Base-by-base conservation (phyloP, 2,113 vertebrate genomes). In the Gila orcuttii region DNA sequence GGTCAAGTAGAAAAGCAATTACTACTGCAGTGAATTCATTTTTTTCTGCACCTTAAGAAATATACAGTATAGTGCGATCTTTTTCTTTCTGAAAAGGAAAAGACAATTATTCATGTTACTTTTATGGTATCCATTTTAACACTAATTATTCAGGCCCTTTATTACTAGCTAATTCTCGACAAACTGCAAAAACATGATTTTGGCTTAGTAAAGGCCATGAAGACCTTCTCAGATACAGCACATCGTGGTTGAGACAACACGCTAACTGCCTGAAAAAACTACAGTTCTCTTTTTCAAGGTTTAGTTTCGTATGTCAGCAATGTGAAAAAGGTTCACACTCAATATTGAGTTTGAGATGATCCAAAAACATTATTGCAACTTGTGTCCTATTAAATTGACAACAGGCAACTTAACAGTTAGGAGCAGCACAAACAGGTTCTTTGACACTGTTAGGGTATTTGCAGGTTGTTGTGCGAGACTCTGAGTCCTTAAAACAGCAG, bases 371-470 rank as follows among this genome's bases (percentile, higher is more conserved):
- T 13, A 59, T n/a, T 23, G 19, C 19, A 79, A 6, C 28, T 60
- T n/a, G 6, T 8, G 21, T 42, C 25, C 15, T 55, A 21, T 33
- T 13, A 59, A n/a, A 25, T 0, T 36, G 2, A 33, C 74, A 77
- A 78, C 28, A 78, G 52, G 5, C 17, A 78, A 39, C 52, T 52
- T 52, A 59, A 19, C 31, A 59, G 28, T n/a, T 31, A 36, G 9
- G 10, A 78, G 31, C 28, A 57, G 57, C 55, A 79, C 78, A 79
- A 79, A 79, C 78, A 45, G 23, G 55, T 79, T 62, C 57, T 79
- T 62, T 42, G 57, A 79, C 77, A 64, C 1, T 47, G 36, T 31
- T 57, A 52, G 31, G 28, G 75, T 25, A 79, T 36, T 47, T 77
- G 79, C 60, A 79, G 77, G 59, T 31, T 47, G 60, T 66, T 66